Conservation (phyloP, 2,888 invertebrate species). For the Limnephilus marmoratus region DNA sequence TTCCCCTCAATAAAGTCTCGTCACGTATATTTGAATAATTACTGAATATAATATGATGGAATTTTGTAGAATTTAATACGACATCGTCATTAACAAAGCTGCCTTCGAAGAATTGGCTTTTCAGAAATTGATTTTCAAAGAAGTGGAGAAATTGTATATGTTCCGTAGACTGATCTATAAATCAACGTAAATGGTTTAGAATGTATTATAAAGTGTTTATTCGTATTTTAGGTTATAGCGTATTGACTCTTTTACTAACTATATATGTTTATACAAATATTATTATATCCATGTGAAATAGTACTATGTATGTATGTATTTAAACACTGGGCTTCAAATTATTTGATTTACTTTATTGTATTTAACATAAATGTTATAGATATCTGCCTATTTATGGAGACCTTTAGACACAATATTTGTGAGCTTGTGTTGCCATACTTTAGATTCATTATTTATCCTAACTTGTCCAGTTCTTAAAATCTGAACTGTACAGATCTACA, state of each 20-base stretch:
- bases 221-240: conserved; percentile 8
- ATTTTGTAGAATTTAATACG: conserved; percentile 14
- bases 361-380: not conserved
- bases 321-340: not conserved
- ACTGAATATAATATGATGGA: not conserved
- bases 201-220: conserved; percentile 19
- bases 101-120: conserved; percentile 34
- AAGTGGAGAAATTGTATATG: conserved; percentile 5
- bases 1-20: not conserved
- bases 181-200: conserved; percentile 37
- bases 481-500: not conserved
- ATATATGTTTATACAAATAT: not conserved
- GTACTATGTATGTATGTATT: not conserved
- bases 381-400: not conserved
- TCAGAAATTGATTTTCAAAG: conserved; percentile 32
- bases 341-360: not conserved
- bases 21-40: not conserved
- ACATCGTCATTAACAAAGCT: not conserved
- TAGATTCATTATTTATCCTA: not conserved
- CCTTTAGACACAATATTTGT: not conserved
- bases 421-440: not conserved
- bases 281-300: too few relatives aligned
- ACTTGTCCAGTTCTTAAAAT: not conserved
- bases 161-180: conserved; percentile 42
- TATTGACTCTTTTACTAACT: conserved; percentile 18